A percentile compares a stretch with the other conserved stretches of the same genome.
Conservation (phyloP, 2,113 vertebrate species). For the Oreochromis aureus region DNA sequence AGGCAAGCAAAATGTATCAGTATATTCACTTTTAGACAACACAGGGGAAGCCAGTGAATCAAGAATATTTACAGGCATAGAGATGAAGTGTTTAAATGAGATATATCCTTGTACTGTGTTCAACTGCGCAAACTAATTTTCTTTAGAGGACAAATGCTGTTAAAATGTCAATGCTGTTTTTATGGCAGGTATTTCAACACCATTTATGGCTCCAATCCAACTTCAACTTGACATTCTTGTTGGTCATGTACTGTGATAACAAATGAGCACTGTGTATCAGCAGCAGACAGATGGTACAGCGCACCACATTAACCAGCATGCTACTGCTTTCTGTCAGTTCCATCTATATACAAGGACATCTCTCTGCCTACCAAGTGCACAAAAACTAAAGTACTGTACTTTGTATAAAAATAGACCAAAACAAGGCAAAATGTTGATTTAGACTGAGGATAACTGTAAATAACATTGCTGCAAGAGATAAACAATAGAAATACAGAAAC, state of each 20-base stretch:
- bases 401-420: slow-evolving; percentile 42
- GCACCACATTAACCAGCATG: background rate
- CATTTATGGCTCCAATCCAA: slow-evolving; percentile 6
- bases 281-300: background rate
- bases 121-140: background rate
- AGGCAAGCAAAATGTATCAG: slow-evolving; percentile 22
- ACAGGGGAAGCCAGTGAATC: background rate
- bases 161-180: background rate
- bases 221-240: slow-evolving; percentile 19
- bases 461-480: background rate
- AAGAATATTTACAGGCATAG: slow-evolving; percentile 24
- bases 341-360: background rate
- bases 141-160: background rate
- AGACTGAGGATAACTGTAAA: background rate
- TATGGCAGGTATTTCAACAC: background rate
- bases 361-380: background rate
- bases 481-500: background rate
- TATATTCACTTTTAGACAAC: slow-evolving; percentile 2
- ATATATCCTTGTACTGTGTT: background rate
- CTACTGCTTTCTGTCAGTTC: background rate
- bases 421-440: slow-evolving; percentile 35
- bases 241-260: slow-evolving; percentile 2
- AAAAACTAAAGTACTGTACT: background rate
- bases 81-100: background rate
- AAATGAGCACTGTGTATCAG: slow-evolving; percentile 3